Evolutionary conservation across 2,888 invertebrate genomes (phyloP).

Genomic region (Amphipoea lucens): DNA sequence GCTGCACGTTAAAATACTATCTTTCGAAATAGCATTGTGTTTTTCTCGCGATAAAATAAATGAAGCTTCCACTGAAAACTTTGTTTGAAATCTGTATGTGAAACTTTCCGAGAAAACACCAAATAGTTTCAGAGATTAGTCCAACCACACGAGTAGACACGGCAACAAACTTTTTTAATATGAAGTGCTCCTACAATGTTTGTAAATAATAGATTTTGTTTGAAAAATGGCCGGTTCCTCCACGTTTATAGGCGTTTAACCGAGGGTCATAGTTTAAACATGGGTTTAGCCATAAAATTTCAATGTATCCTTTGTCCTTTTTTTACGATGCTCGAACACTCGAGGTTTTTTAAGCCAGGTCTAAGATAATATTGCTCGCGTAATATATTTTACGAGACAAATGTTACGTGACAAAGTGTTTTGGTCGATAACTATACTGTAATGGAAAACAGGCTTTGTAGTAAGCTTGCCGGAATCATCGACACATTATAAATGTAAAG

Average conservation of each 20-base stretch:
- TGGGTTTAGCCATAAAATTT: conserved; percentile 49
- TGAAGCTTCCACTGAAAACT: conserved; percentile 3
- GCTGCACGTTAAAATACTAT: conserved; percentile 1
- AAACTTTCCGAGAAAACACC: conserved; percentile 5
- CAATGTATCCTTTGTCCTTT: conserved; percentile 54
- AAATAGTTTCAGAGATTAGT: conserved; percentile 17
- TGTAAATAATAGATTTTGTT: conserved; percentile 42
- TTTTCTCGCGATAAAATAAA: conserved; percentile 3
- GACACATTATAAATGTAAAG: background rate
- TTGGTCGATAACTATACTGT: conserved; percentile 3
- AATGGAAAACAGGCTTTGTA: background rate
- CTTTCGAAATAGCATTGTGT: background rate
- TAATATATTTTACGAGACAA: conserved; percentile 42
- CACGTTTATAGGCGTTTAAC: conserved; percentile 51
- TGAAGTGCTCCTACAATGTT: conserved; percentile 28
- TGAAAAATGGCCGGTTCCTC: conserved; percentile 15
- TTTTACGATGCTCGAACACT: conserved; percentile 43
- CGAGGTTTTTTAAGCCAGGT: conserved; percentile 22
- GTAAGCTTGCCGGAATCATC: background rate
- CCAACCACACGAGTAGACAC: conserved; percentile 3
- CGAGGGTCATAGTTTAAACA: conserved; percentile 56
- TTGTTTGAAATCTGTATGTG: conserved; percentile 14
- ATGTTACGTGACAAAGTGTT: background rate
- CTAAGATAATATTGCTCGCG: conserved; percentile 38
- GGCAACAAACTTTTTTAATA: conserved; percentile 12